Evolutionary conservation across 2,888 invertebrate species (phyloP).

Genomic region (Augochlorella aurata): DNA sequence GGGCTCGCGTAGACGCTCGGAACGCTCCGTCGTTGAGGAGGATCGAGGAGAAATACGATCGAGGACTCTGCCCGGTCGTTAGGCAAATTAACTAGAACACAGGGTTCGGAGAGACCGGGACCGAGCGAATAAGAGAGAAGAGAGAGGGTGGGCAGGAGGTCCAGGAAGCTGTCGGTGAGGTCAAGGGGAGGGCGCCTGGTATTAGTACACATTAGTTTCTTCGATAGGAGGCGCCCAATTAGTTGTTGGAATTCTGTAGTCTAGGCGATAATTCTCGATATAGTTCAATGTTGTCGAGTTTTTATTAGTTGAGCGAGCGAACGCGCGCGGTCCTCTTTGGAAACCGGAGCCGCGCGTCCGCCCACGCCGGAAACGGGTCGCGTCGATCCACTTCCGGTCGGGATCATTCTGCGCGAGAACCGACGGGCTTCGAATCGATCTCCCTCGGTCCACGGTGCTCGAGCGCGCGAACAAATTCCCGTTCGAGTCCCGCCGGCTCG

Average conservation of each 20-base stretch:
- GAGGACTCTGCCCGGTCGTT: constrained; percentile 29
- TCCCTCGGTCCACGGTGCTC: not conserved
- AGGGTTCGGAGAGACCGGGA: constrained; percentile 9
- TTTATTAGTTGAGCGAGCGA: constrained; percentile 69
- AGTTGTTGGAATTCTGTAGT: constrained; percentile 80
- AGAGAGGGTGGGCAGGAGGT: constrained; percentile 31
- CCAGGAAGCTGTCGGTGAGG: constrained; percentile 64
- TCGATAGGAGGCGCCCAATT: constrained; percentile 77
- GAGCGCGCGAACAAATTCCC: not conserved
- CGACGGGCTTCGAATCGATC: constrained; percentile 28
- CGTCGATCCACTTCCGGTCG: not conserved
- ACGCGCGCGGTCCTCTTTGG: constrained; percentile 35
- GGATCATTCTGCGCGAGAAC: not conserved
- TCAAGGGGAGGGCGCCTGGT: constrained; percentile 79
- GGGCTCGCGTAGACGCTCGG: not conserved
- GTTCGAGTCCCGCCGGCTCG: not conserved
- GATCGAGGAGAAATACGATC: constrained; percentile 8
- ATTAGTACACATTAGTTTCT: constrained; percentile 80
- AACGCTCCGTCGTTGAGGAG: not conserved
- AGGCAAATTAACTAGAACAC: constrained; percentile 31
- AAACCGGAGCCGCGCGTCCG: constrained; percentile 36
- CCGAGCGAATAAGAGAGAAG: not conserved
- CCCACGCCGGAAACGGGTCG: constrained; percentile 25
- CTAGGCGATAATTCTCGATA: constrained; percentile 76
- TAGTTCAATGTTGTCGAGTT: constrained; percentile 79